phyloP scores from a whole-genome alignment of 2,113 vertebrate species.

The Tychaedon coryphoeus region DNA sequence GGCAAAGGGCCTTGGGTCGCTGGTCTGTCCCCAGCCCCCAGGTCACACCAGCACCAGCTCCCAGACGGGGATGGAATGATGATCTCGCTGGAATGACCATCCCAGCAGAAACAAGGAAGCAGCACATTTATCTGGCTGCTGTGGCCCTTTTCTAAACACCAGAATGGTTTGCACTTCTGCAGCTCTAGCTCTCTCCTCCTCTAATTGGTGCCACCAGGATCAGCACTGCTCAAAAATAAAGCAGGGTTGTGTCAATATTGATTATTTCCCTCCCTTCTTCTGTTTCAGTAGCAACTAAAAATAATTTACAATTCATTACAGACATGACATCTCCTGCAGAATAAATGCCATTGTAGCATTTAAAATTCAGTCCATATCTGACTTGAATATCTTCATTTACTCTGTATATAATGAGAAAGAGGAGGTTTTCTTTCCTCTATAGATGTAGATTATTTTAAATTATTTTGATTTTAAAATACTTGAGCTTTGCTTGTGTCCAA shows the following conservation, averaged over 20 bases:
- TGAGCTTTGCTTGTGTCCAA: not conserved
- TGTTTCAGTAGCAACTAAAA: constrained; percentile 38
- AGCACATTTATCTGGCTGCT: not conserved
- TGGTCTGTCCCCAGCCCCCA: not conserved
- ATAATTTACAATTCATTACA: constrained; percentile 33
- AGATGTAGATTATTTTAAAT: not conserved
- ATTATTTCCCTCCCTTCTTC: not conserved
- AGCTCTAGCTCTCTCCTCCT: not conserved
- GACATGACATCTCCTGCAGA: not conserved
- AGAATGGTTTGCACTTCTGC: not conserved
- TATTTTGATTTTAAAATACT: not conserved
- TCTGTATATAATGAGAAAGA: not conserved
- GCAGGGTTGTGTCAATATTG: not conserved
- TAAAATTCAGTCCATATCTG: not conserved
- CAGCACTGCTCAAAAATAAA: constrained; percentile 25
- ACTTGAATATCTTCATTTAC: not conserved
- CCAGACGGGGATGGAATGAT: fast-evolving
- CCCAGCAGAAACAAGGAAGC: not conserved
- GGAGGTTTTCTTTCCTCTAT: not conserved
- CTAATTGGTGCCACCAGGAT: constrained; percentile 1
- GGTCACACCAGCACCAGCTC: not conserved
- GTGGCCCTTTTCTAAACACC: not conserved
- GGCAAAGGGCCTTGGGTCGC: fast-evolving
- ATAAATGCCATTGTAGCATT: not conserved
- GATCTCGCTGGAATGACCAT: too few relatives aligned